Conservation (phyloP, 2,113 vertebrate species). For the Gasterosteus nipponicus region DNA sequence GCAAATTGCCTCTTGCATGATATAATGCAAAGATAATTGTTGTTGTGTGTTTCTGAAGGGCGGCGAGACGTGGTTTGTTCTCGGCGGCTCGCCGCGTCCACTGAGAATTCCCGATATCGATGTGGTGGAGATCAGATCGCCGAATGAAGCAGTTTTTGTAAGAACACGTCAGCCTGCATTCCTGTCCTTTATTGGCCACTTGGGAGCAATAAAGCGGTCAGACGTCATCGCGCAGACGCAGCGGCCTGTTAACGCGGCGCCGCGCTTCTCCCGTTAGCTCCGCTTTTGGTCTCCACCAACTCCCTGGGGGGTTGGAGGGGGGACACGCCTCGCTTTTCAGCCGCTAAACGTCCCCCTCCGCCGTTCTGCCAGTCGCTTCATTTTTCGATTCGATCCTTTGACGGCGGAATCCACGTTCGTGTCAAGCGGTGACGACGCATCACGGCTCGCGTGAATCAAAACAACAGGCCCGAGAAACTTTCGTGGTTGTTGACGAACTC, state of each 20-base stretch:
- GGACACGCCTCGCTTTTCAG: background rate
- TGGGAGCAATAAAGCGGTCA: background rate
- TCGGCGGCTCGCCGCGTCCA: background rate
- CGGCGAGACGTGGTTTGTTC: constrained; percentile 6
- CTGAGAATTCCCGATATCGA: background rate
- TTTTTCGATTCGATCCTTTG: background rate
- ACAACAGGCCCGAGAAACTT: background rate
- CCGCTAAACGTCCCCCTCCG: background rate
- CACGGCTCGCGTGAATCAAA: background rate
- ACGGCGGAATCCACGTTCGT: no score
- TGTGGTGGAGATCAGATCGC: background rate
- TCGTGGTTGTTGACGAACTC: background rate
- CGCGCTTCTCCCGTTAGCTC: background rate
- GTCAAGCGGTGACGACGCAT: no score
- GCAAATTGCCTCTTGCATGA: constrained; percentile 9
- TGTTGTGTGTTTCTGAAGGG: background rate
- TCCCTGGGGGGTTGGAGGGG: background rate
- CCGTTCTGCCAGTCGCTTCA: background rate
- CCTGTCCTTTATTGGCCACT: background rate
- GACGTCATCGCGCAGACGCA: background rate
- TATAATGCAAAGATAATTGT: constrained; percentile 13
- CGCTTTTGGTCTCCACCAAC: background rate
- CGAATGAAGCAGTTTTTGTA: background rate
- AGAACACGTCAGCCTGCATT: background rate
- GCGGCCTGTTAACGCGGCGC: background rate